These are phyloP conservation scores for Thera obeliscata DNA, from an alignment of 2,888 invertebrate species.

Conservation along the genomic window DNA sequence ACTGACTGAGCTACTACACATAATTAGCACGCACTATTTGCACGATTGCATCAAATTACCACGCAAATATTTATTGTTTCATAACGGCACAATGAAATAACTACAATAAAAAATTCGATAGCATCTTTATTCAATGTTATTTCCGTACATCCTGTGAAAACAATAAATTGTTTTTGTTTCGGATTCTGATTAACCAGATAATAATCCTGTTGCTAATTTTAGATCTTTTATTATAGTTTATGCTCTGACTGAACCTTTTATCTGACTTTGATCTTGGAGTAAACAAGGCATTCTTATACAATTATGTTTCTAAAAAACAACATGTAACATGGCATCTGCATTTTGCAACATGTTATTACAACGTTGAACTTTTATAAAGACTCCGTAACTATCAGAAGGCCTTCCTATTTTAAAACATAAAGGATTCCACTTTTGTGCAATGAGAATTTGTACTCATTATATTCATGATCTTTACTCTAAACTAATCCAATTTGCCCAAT, in stretches of 20 bases:
- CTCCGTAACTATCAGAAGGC: too few relatives aligned
- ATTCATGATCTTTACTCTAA: too few relatives aligned
- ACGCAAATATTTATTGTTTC: slow-evolving; percentile 39
- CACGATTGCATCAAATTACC: slow-evolving; percentile 39
- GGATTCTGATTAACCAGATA: slow-evolving; percentile 18
- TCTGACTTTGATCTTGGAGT: neutral
- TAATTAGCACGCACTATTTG: slow-evolving; percentile 37
- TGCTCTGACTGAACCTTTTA: neutral
- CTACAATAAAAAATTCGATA: slow-evolving; percentile 31
- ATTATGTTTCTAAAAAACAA: neutral
- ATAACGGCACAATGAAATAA: slow-evolving; percentile 35
- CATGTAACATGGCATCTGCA: too few relatives aligned
- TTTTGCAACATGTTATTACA: too few relatives aligned
- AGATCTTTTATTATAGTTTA: slow-evolving; percentile 8
- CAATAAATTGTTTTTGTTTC: slow-evolving; percentile 38
- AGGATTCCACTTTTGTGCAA: too few relatives aligned
- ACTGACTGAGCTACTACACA: slow-evolving; percentile 18
- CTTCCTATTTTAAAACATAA: too few relatives aligned
- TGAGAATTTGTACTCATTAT: too few relatives aligned
- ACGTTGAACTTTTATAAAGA: too few relatives aligned
- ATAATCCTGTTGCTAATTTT: slow-evolving; percentile 29
- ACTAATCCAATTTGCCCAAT: too few relatives aligned
- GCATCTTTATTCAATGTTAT: slow-evolving; percentile 38
- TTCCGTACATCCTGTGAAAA: slow-evolving; percentile 49
- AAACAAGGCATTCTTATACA: neutral